phyloP scores from a whole-genome alignment of 2,797 vertebrate genomes.

The Strix occidentalis region DNA sequence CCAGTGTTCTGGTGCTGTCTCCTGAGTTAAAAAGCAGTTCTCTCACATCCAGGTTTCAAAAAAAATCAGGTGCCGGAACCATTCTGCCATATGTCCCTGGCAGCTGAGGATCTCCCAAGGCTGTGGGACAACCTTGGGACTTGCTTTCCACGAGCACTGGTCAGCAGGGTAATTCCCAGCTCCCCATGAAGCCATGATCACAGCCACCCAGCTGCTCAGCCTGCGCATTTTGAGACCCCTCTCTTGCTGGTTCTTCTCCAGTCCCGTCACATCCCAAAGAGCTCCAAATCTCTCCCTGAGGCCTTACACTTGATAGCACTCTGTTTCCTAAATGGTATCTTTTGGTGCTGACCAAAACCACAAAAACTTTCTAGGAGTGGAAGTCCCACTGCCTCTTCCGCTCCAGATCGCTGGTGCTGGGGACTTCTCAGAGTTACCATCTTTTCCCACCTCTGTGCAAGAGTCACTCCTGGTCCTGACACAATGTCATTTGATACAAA shows the following conservation, averaged over 20 bases:
- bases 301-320: background rate
- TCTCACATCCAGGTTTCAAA: background rate
- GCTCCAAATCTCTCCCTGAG: background rate
- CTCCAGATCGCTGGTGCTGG: background rate
- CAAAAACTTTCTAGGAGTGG: background rate
- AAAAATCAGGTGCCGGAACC: background rate
- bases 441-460: background rate
- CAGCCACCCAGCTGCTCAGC: background rate
- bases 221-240: background rate
- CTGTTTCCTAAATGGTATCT: background rate
- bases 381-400: accelerated
- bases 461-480: background rate
- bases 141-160: background rate
- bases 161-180: background rate
- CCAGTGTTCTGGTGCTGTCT: background rate
- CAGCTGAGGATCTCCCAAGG: background rate
- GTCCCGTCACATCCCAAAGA: background rate
- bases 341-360: background rate
- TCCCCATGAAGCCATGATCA: background rate
- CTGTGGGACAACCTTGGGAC: background rate
- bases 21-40: background rate
- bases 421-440: background rate
- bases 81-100: background rate
- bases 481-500: background rate
- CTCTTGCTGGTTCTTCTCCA: background rate